Evolutionary conservation across 1,140 invertebrate species (phyloP).

Genomic region (Drosophila nannoptera): DNA sequence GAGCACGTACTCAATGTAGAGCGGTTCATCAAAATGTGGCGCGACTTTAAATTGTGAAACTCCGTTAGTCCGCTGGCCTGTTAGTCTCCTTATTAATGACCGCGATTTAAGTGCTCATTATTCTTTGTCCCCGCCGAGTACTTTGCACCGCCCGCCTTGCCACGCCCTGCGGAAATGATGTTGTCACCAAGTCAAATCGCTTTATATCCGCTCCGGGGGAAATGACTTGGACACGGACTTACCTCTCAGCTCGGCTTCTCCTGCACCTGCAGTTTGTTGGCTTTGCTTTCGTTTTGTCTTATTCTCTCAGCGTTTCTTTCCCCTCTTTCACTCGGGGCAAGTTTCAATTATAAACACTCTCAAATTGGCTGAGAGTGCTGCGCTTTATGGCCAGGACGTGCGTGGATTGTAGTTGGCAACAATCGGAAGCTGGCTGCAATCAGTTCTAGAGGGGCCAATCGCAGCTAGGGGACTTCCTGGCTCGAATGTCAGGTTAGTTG

Average conservation of each 20-base stretch:
- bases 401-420: slow-evolving; percentile 32
- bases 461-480: background rate
- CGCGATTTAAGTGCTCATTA: slow-evolving; percentile 37
- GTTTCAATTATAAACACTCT: slow-evolving; percentile 68
- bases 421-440: slow-evolving; percentile 45
- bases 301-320: background rate
- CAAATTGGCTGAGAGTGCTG: slow-evolving; percentile 54
- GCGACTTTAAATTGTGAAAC: slow-evolving; percentile 23
- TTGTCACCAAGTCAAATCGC: slow-evolving; percentile 47
- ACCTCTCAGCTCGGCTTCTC: slow-evolving; percentile 23
- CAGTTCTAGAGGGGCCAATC: background rate
- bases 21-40: slow-evolving; percentile 28
- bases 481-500: background rate
- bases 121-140: slow-evolving; percentile 12
- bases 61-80: slow-evolving; percentile 14
- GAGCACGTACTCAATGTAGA: slow-evolving; percentile 5
- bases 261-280: slow-evolving; percentile 11
- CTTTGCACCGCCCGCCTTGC: background rate
- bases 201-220: slow-evolving; percentile 42
- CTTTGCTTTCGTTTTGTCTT: slow-evolving; percentile 6
- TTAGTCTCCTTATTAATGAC: slow-evolving; percentile 38
- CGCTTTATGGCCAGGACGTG: slow-evolving; percentile 54
- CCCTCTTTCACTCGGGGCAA: slow-evolving; percentile 12
- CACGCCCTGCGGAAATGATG: slow-evolving; percentile 40
- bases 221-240: slow-evolving; percentile 32